Conservation (phyloP, 1,140 invertebrate genomes). For the Achroia grisella region DNA sequence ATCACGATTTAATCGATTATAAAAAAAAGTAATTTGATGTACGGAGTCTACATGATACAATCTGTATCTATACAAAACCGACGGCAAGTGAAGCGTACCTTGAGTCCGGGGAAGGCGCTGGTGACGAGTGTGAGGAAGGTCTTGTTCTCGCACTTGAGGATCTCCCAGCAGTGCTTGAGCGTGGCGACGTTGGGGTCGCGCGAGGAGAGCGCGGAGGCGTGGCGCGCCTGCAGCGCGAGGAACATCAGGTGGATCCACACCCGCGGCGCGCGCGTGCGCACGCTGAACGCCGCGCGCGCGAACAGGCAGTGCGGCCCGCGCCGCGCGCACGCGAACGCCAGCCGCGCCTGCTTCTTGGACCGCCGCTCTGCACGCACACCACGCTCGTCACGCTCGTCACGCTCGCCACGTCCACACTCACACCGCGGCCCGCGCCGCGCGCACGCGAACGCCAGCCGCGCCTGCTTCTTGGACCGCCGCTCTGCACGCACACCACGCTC, state of each 20-base stretch:
- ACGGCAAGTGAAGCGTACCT: conserved; percentile 69
- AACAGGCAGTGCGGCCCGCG: conserved; percentile 93
- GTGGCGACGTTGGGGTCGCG: conserved; percentile 87
- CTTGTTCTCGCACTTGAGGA: conserved; percentile 91
- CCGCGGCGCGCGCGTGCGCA: conserved; percentile 89
- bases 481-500: no score
- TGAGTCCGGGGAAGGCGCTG: conserved; percentile 90
- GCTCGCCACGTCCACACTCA: no score
- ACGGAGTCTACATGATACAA: no score
- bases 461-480: no score
- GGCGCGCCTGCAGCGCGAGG: conserved; percentile 88
- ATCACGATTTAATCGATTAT: no score
- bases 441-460: no score
- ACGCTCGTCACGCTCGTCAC: no score
- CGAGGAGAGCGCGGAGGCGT: conserved; percentile 86
- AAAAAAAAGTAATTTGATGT: no score
- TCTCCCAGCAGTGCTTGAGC: conserved; percentile 94
- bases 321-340: conserved; percentile 92
- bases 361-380: conserved; percentile 78
- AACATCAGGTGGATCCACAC: conserved; percentile 98
- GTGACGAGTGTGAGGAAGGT: conserved; percentile 93
- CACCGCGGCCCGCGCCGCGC: no score
- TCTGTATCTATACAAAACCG: no score
- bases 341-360: conserved; percentile 88
- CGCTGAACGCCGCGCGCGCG: conserved; percentile 86